Conservation (phyloP, 2,113 vertebrate species). For the Pao palembangensis region DNA sequence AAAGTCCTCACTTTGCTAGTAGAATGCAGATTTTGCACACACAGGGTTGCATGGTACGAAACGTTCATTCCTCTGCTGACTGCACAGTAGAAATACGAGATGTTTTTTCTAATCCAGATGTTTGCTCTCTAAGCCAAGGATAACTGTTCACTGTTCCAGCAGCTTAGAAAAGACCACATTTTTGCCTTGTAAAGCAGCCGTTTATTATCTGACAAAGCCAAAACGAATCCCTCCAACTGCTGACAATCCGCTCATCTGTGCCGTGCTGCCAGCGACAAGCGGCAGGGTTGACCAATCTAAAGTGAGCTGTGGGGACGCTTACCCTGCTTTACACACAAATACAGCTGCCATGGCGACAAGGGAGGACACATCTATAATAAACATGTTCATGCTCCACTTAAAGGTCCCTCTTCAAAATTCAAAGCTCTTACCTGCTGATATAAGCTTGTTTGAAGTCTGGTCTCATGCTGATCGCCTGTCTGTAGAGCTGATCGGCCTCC, state of each 20-base stretch:
- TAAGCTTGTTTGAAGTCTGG: conserved; percentile 98
- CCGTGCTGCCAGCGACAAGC: too few relatives aligned
- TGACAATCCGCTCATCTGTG: too few relatives aligned
- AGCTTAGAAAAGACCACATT: background rate
- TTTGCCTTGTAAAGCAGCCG: background rate
- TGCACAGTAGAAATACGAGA: too few relatives aligned
- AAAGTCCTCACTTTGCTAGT: too few relatives aligned
- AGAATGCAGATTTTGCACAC: too few relatives aligned
- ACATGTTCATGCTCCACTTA: background rate
- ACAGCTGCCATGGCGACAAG: background rate
- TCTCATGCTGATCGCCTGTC: conserved; percentile 98
- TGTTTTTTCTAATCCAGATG: background rate
- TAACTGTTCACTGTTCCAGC: background rate
- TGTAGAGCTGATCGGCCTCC: conserved; percentile 95
- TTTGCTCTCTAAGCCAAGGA: background rate
- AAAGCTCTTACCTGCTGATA: conserved; percentile 86
- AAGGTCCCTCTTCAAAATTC: background rate
- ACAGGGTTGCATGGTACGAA: too few relatives aligned
- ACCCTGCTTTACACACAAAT: too few relatives aligned
- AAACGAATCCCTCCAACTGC: too few relatives aligned
- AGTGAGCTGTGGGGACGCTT: too few relatives aligned
- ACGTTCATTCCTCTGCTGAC: too few relatives aligned
- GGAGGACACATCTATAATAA: background rate
- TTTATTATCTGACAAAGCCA: too few relatives aligned
- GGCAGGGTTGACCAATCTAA: too few relatives aligned